A percentile compares a stretch with the other conserved stretches of the same genome.
Conservation (phyloP, 2,113 vertebrate species). For the Naja naja region DNA sequence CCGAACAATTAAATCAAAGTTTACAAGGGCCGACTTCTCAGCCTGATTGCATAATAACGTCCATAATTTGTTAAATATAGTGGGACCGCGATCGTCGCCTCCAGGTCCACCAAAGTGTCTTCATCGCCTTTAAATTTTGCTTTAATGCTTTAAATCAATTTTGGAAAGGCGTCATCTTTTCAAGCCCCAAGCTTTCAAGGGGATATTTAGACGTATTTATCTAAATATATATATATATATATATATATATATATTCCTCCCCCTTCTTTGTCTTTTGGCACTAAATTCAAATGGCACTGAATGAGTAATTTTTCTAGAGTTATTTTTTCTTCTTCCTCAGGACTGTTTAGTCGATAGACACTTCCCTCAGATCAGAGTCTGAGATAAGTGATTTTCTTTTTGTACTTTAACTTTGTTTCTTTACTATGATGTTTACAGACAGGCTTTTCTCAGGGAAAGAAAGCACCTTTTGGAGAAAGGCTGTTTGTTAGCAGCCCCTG, state of each 20-base stretch:
- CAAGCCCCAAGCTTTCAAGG: slow-evolving; percentile 74
- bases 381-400: neutral
- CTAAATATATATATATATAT: slow-evolving; percentile 74
- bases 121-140: slow-evolving; percentile 87
- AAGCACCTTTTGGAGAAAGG: neutral
- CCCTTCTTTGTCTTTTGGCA: slow-evolving; percentile 60
- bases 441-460: neutral
- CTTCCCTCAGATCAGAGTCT: slow-evolving; percentile 35
- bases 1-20: slow-evolving; percentile 97
- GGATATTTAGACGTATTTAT: slow-evolving; percentile 79
- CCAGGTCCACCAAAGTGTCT: slow-evolving; percentile 72
- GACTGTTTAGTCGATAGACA: slow-evolving; percentile 51
- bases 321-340: neutral
- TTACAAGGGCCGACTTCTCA: slow-evolving; percentile 88
- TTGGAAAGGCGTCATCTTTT: slow-evolving; percentile 75
- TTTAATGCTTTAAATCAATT: slow-evolving; percentile 82
- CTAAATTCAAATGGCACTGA: slow-evolving; percentile 63
- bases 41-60: slow-evolving; percentile 86
- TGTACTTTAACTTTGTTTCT: neutral
- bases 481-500: neutral
- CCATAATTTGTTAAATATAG: slow-evolving; percentile 90
- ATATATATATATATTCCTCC: slow-evolving; percentile 63
- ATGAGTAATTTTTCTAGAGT: slow-evolving; percentile 16
- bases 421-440: slow-evolving; percentile 18
- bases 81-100: slow-evolving; percentile 69